These are phyloP conservation scores for Myotis lucifugus DNA, from an alignment of 2,113 vertebrate species.

Conservation along the genomic window DNA sequence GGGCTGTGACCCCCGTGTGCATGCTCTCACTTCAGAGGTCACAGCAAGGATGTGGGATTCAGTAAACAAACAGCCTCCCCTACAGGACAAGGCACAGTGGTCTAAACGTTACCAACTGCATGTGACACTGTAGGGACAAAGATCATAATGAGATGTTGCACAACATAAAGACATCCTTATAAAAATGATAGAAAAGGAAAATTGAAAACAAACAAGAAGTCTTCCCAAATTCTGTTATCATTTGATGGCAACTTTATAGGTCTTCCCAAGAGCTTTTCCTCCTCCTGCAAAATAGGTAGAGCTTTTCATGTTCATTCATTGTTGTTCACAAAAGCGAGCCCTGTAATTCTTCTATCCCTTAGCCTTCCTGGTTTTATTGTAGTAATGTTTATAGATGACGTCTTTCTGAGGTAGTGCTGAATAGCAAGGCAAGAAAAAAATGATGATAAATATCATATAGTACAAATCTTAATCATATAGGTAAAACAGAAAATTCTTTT, in stretches of 20 bases:
- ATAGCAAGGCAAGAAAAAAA: not conserved
- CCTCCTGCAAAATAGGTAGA: not conserved
- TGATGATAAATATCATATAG: conserved; percentile 36
- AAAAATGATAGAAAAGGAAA: conserved; percentile 37
- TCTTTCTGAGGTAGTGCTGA: conserved; percentile 51
- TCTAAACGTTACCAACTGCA: not conserved
- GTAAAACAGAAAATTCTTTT: conserved; percentile 63
- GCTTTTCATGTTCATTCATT: not conserved
- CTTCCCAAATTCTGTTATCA: not conserved
- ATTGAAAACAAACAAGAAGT: not conserved
- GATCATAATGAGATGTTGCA: not conserved
- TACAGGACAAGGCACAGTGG: not conserved
- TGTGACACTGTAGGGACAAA: not conserved
- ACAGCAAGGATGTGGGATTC: not conserved
- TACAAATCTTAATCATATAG: conserved; percentile 48
- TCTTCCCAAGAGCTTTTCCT: not conserved
- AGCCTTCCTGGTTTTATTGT: not conserved
- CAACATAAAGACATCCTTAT: not conserved
- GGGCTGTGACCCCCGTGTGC: not conserved
- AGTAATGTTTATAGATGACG: not conserved
- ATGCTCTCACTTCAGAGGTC: not conserved
- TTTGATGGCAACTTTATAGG: not conserved
- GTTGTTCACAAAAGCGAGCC: not conserved
- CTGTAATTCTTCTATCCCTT: not conserved
- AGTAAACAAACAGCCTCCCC: not conserved